phyloP scores from a whole-genome alignment of 2,113 vertebrate species.

The Rallus limicola region DNA sequence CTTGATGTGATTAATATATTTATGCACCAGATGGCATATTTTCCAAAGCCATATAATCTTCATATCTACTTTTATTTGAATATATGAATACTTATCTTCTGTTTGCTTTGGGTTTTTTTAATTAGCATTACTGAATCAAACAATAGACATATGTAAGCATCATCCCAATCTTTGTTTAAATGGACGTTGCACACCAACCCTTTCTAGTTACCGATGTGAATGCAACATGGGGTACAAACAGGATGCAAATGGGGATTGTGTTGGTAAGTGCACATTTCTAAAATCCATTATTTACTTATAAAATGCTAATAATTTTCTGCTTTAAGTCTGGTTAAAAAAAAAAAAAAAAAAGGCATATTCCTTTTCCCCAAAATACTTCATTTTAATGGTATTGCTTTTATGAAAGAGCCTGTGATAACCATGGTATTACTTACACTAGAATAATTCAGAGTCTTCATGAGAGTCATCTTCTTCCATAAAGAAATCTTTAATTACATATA shows the following conservation, averaged over 20 bases:
- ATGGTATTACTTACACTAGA: neutral
- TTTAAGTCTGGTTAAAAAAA: fast-evolving
- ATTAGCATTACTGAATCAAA: slow-evolving; percentile 79
- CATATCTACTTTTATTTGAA: neutral
- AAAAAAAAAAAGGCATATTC: neutral
- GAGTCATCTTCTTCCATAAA: neutral
- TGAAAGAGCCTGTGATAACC: neutral
- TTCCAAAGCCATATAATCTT: neutral
- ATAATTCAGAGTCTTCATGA: neutral
- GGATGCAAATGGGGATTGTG: slow-evolving; percentile 76
- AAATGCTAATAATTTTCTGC: neutral
- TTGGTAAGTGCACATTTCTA: slow-evolving; percentile 63
- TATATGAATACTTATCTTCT: neutral
- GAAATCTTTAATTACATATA: neutral
- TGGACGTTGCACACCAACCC: slow-evolving; percentile 77
- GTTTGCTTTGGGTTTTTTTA: neutral
- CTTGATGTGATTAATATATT: neutral
- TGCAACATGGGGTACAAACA: slow-evolving; percentile 79
- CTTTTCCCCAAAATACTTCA: neutral
- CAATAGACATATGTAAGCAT: slow-evolving; percentile 77
- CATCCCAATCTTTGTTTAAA: slow-evolving; percentile 78
- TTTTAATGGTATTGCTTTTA: neutral
- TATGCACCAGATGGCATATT: neutral
- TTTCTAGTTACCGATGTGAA: slow-evolving; percentile 78
- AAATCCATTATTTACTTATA: neutral